Base-by-base conservation (phyloP, 2,113 vertebrate species). In the Corythornis madagascariensis region DNA sequence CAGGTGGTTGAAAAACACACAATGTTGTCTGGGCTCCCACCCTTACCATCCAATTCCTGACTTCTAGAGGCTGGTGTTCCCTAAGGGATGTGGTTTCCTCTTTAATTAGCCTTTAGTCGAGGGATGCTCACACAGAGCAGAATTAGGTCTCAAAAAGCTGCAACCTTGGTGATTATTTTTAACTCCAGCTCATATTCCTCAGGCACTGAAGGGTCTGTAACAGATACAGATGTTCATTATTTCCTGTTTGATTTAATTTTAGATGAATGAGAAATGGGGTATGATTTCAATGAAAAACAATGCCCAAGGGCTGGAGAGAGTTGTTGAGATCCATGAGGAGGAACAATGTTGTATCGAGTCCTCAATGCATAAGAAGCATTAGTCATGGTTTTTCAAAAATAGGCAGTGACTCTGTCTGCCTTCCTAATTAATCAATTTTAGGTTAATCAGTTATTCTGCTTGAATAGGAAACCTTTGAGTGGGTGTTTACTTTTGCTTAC, bases 171-270 rank as follows among this genome's bases (percentile, higher is more conserved):
- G 48, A 42, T 47, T 63, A 18, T 18, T 38, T 86, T 84, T 25
- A 69, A 47, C 33, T 88, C 17, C 72, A 80, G 24, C 67, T 83
- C 31, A 10, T 74, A 16, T 35, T 79, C n/a, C 38, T 87, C 59
- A 12, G 66, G 59, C 6, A 1, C 26, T 50, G 74, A 84, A 63
- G 66, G 63, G 47, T 87, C 50, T 93, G 3, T 47, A 75, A 47
- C 63, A 77, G 66, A 18, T 50, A 38, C 69, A 60, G 52, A 20
- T 57, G 45, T 60, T 91, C 29, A 28, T 79, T 87, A 63, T 91
- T 94, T 93, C 78, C 71, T 64, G 29, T 83, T 89, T 50, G 42
- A 70, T 92, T 90, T 80, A 65, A 83, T 88, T 83, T 91, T 42
- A 91, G 64, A 16, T 88, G 67, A 86, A 83, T 31, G 47, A 86